A percentile compares a stretch with the other conserved stretches of the same genome.
phyloP scores from a whole-genome alignment of 2,888 invertebrate species.

The Sepioteuthis lessoniana region DNA sequence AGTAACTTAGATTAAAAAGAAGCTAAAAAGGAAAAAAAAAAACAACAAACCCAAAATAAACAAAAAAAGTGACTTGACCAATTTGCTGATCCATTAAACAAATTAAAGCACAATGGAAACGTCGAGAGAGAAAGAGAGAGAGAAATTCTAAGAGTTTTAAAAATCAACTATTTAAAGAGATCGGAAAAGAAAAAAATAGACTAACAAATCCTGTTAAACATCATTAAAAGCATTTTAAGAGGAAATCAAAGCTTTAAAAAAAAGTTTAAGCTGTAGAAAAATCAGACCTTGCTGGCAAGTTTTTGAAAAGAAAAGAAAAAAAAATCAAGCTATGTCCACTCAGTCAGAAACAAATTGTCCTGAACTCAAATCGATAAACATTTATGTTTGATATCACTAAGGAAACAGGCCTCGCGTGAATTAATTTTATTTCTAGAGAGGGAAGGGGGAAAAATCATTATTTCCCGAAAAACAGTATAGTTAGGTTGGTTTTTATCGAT shows the following conservation, averaged over 20 bases:
- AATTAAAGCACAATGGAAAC: not conserved
- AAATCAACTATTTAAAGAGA: no score
- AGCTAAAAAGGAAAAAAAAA: not conserved
- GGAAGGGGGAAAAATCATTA: not conserved
- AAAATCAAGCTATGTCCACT: not conserved
- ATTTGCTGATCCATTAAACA: not conserved
- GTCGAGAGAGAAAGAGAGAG: not conserved
- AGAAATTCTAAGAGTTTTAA: no score
- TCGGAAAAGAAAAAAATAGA: no score
- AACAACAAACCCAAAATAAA: not conserved
- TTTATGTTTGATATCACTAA: slow-evolving; percentile 12
- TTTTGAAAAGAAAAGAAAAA: not conserved
- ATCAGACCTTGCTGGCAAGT: not conserved
- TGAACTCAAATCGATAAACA: not conserved
- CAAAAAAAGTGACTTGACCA: no score
- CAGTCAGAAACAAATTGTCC: not conserved
- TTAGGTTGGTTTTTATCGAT: not conserved
- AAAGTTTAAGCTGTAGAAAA: no score
- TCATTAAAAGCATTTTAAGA: no score
- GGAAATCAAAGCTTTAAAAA: no score
- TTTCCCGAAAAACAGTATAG: not conserved
- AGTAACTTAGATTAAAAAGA: not conserved
- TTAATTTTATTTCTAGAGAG: not conserved
- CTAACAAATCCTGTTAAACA: no score
- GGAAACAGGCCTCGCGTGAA: not conserved